Conservation (phyloP, 2,888 invertebrate species). For the Nebria salina region DNA sequence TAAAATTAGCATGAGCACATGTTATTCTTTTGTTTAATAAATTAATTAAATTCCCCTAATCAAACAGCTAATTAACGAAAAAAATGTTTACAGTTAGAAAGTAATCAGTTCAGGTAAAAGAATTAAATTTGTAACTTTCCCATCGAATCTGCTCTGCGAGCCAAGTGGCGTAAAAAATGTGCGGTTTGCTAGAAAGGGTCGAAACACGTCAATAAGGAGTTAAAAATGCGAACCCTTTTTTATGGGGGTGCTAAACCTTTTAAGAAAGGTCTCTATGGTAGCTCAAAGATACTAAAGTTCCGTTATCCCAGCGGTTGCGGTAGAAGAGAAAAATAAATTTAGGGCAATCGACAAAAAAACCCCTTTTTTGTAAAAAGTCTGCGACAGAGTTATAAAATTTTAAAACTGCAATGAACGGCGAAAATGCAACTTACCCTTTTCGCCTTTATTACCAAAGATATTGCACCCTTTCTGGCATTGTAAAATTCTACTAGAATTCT, state of each 20-base stretch:
- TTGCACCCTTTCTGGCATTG: neutral
- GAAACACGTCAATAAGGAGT: slow-evolving; percentile 33
- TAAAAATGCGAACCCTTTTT: slow-evolving; percentile 43
- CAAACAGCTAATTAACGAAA: neutral
- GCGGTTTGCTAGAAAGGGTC: neutral
- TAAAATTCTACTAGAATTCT: neutral
- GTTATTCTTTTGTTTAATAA: too few relatives aligned
- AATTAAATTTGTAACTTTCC: slow-evolving; percentile 27
- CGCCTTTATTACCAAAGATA: slow-evolving; percentile 20
- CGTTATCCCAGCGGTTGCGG: slow-evolving; percentile 18
- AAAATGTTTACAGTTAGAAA: slow-evolving; percentile 25
- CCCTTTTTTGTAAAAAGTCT: slow-evolving; percentile 34
- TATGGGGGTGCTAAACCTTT: slow-evolving; percentile 41
- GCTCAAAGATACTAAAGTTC: slow-evolving; percentile 26
- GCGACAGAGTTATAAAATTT: slow-evolving; percentile 34
- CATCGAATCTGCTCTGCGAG: neutral
- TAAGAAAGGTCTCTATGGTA: slow-evolving; percentile 5
- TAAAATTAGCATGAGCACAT: too few relatives aligned
- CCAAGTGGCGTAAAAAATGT: neutral
- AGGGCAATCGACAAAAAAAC: slow-evolving; percentile 8
- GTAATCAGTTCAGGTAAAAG: slow-evolving; percentile 39
- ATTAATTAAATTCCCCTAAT: neutral
- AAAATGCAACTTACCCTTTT: slow-evolving; percentile 23
- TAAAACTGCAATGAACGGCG: slow-evolving; percentile 27
- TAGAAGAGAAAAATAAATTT: slow-evolving; percentile 23